Evolutionary conservation across 1,140 invertebrate genomes (phyloP).

Genomic region (Copidosoma floridanum): DNA sequence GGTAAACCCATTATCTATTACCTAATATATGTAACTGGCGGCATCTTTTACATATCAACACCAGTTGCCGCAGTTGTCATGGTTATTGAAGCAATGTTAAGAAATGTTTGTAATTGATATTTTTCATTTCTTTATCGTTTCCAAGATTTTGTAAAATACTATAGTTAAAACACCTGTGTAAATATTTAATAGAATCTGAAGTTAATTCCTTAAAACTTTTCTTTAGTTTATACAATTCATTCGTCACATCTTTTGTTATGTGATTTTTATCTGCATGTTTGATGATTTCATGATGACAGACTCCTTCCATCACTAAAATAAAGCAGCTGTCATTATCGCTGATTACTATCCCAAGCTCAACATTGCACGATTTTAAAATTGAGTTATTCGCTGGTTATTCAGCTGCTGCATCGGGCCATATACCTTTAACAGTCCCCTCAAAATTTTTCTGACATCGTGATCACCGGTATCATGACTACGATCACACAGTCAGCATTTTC

Average conservation of each 20-base stretch:
- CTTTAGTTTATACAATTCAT: too few relatives aligned
- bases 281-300: constrained; percentile 15
- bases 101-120: too few relatives aligned
- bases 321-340: constrained; percentile 27
- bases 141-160: constrained; percentile 30
- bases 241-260: too few relatives aligned
- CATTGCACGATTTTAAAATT: constrained; percentile 18
- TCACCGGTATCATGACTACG: not conserved
- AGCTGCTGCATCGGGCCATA: constrained; percentile 3
- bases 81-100: constrained; percentile 21
- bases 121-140: constrained; percentile 15
- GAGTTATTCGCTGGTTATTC: constrained; percentile 17
- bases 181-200: constrained; percentile 25
- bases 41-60: constrained; percentile 20
- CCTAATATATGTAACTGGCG: constrained; percentile 14
- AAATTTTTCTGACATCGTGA: constrained; percentile 28
- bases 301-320: constrained; percentile 21
- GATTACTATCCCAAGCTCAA: too few relatives aligned
- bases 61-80: constrained; percentile 28
- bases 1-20: constrained; percentile 22
- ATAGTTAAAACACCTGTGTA: constrained; percentile 29
- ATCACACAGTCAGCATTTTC: constrained; percentile 30
- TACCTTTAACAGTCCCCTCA: constrained; percentile 1
- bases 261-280: too few relatives aligned
- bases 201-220: constrained; percentile 23